A percentile compares a stretch with the other conserved stretches of the same genome.
These are phyloP conservation scores for Cyphomyrus plagiostoma DNA, from an alignment of 2,113 vertebrate genomes.

Conservation along the genomic window DNA sequence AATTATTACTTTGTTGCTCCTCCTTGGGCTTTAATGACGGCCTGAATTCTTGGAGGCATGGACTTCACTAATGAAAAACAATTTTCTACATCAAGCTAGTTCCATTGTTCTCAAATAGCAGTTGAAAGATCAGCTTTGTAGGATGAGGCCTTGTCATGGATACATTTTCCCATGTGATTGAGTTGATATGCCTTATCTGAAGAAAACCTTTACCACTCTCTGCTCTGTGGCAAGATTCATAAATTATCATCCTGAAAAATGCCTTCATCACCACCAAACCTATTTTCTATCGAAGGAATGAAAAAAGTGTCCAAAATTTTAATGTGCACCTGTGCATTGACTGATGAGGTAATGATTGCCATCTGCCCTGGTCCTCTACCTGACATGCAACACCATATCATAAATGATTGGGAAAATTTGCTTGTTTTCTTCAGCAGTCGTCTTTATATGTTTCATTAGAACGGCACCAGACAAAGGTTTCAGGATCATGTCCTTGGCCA, in stretches of 20 bases:
- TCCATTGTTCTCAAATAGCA: not conserved
- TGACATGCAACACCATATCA: not conserved
- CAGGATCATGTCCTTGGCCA: too few relatives aligned
- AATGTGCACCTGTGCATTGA: not conserved
- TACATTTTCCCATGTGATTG: not conserved
- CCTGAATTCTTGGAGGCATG: not conserved
- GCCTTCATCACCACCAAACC: not conserved
- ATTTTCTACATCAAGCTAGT: not conserved
- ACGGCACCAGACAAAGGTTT: not conserved
- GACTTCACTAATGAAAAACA: not conserved
- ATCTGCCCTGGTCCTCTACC: not conserved
- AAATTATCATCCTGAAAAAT: not conserved
- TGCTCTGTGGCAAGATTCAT: not conserved
- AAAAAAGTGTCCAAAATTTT: not conserved
- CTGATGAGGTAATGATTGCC: not conserved
- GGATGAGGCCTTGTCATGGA: not conserved
- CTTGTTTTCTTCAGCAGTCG: not conserved
- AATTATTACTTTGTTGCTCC: not conserved
- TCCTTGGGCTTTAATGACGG: not conserved
- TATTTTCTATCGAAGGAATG: not conserved
- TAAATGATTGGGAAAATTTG: not conserved
- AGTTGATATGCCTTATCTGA: not conserved
- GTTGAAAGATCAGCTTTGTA: not conserved
- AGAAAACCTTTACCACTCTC: not conserved
- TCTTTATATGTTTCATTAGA: not conserved